Evolutionary conservation across 2,797 vertebrate species (phyloP), one percentile per base, ranked within the genome.

Genomic region (Pachyuromys duprasi): DNA sequence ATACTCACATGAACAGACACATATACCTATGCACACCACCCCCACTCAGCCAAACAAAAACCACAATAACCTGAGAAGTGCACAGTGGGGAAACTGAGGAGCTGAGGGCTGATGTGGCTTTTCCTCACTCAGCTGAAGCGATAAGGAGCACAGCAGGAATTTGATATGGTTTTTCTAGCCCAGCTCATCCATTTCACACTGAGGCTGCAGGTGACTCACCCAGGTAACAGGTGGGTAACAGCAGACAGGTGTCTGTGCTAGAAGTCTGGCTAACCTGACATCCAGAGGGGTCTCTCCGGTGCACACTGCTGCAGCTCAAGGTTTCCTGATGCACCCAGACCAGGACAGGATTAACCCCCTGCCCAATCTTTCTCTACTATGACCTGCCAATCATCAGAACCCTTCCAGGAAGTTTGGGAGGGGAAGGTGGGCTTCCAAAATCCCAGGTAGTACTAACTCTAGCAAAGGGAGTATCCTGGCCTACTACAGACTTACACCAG

Each of bases 1-100:
- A 1, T 36, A 42, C n/a, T 74, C n/a, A 39, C 28, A 45, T 0
- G 11, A 13, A 75, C 55, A 87, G n/a, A 39, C n/a, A 60, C 24
- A 60, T 11, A 12, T n/a, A 60, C 5, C 22, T 4, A 26, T 22
- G n/a, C n/a, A 42, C 36, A 31, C 36, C 36, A 14, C 62, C 31
- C 36, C 24, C 36, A 42, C 39, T 33, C 28, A 67, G 2, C n/a
- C 67, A 70, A 33, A 78, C 45, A 33, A 42, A 39, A n/a, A 36
- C 45, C 1, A 12, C 5, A 45, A 45, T 62, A 84, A n/a, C 42
- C 42, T 5, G 18, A 67, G 62, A 17, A 49, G 81, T 2, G 31
- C n/a, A 4, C 82, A 62, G 63, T 9, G 84, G 91, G 69, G 42
- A 94, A 49, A 63, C 36, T 2, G 63, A 90, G 95, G 81, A 11